Base-by-base conservation (phyloP, 2,113 vertebrate genomes). In the Salvator merianae region DNA sequence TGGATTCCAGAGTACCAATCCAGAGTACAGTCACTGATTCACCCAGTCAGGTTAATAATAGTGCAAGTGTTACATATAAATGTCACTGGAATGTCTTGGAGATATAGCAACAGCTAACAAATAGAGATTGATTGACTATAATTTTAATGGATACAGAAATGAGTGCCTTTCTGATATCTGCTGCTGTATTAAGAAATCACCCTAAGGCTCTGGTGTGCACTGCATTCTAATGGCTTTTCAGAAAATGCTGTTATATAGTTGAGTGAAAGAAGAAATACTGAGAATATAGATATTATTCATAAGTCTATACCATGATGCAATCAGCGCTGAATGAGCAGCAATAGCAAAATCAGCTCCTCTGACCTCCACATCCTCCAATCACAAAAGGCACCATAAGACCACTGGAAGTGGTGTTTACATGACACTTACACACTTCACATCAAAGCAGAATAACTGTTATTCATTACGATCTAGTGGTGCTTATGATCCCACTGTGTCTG, bases 71-170 rank as follows among this genome's bases (percentile, higher is more conserved):
- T 34, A 69, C 32, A 28, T 34, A 34, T 24, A 80, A 50, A 28
- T n/a, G 36, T 30, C 38, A 18, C 40, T 47, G 69, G 73, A 73
- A 74, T 10, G 43, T 32, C 20, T 32, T 38, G 69, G 18, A 82
- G 70, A 73, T 63, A 32, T 20, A 74, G 9, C 81, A 73, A 20
- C 18, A 22, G 34, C 18, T 63, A 65, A 55, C 68, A 84, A 84
- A 76, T 20, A 4, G 9, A 38, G 32, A 69, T 20, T n/a, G 14
- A 77, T 22, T 68, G 73, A 77, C 16, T 77, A 9, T 83, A 84
- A 84, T 77, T 77, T 77, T 30, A 68, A 83, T 76, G 62, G 59
- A 28, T 36, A 66, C 62, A 83, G 30, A 55, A 75, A 20, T 75
- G 71, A 50, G 22, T 66, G 71, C 20, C 72, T 13, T 83, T 34